Conservation (phyloP, 2,888 invertebrate genomes). For the Heliconius ismenius region DNA sequence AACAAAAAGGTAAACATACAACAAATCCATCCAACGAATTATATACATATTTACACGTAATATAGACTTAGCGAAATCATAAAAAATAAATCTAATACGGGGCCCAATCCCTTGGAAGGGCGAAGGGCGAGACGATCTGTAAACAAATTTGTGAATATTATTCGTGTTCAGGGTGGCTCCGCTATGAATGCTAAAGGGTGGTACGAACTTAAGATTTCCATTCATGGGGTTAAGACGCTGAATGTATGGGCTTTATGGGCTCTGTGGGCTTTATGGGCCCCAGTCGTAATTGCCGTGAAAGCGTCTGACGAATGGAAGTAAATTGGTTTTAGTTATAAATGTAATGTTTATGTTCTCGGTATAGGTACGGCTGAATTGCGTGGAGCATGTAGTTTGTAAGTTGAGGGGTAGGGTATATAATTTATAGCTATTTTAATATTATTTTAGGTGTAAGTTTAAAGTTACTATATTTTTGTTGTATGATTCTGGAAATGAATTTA, state of each 20-base stretch:
- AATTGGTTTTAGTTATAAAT: slow-evolving; percentile 30
- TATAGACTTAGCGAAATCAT: slow-evolving; percentile 32
- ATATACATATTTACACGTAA: slow-evolving; percentile 18
- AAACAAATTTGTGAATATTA: slow-evolving; percentile 81
- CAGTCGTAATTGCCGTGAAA: slow-evolving; percentile 58
- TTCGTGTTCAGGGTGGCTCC: slow-evolving; percentile 52
- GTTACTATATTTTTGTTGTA: no score
- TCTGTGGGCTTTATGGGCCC: slow-evolving; percentile 31
- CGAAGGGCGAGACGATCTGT: slow-evolving; percentile 54
- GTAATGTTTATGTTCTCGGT: slow-evolving; percentile 21
- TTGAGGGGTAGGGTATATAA: background rate
- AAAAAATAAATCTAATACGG: slow-evolving; percentile 39
- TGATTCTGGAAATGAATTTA: no score
- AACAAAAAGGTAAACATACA: slow-evolving; percentile 4
- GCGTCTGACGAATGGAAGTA: slow-evolving; percentile 40
- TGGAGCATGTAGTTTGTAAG: background rate
- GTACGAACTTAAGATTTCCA: slow-evolving; percentile 68
- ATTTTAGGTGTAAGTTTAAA: no score
- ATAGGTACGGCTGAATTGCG: background rate
- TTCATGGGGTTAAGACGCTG: slow-evolving; percentile 69
- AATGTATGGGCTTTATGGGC: slow-evolving; percentile 56
- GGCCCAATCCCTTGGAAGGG: slow-evolving; percentile 32
- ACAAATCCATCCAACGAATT: slow-evolving; percentile 8
- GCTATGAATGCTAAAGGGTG: slow-evolving; percentile 75
- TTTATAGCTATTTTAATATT: background rate